Evolutionary conservation across 2,113 vertebrate species (phyloP).

Genomic region (Leptosomus discolor): DNA sequence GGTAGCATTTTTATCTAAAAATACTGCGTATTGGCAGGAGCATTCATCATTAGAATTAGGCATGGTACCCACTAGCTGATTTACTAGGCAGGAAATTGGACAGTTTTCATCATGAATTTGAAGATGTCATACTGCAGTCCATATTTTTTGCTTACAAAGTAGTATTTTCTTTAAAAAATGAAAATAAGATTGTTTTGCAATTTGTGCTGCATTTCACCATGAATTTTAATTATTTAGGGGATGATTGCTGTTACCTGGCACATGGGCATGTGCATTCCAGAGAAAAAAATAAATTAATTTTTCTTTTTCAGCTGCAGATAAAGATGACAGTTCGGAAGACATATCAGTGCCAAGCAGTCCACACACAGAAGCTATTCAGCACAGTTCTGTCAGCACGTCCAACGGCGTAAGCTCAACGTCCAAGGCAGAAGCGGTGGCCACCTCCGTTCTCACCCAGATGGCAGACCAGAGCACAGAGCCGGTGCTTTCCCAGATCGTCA

Average conservation of each 20-base stretch:
- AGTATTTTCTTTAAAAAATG: background rate
- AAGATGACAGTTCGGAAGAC: slow-evolving; percentile 94
- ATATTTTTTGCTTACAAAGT: background rate
- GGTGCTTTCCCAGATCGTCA: slow-evolving; percentile 75
- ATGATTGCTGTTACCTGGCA: background rate
- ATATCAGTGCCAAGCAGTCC: slow-evolving; percentile 93
- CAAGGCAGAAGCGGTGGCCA: slow-evolving; percentile 77
- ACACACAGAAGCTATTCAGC: slow-evolving; percentile 92
- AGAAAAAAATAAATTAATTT: background rate
- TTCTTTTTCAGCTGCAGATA: slow-evolving; percentile 82
- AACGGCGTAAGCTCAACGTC: slow-evolving; percentile 92
- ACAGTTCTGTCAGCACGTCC: slow-evolving; percentile 97
- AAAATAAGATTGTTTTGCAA: background rate
- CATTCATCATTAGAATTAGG: slow-evolving; percentile 85
- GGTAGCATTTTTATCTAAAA: slow-evolving; percentile 85
- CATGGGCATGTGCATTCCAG: accelerated
- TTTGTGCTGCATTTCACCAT: background rate
- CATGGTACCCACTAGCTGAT: slow-evolving; percentile 79
- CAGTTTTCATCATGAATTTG: slow-evolving; percentile 56
- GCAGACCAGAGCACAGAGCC: slow-evolving; percentile 92
- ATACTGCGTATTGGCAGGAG: slow-evolving; percentile 80
- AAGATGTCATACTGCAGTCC: background rate
- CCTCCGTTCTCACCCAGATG: slow-evolving; percentile 80
- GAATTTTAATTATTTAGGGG: background rate
- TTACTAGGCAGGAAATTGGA: slow-evolving; percentile 79